Evolutionary conservation across 2,888 invertebrate species (phyloP).

Genomic region (Apamea monoglypha): DNA sequence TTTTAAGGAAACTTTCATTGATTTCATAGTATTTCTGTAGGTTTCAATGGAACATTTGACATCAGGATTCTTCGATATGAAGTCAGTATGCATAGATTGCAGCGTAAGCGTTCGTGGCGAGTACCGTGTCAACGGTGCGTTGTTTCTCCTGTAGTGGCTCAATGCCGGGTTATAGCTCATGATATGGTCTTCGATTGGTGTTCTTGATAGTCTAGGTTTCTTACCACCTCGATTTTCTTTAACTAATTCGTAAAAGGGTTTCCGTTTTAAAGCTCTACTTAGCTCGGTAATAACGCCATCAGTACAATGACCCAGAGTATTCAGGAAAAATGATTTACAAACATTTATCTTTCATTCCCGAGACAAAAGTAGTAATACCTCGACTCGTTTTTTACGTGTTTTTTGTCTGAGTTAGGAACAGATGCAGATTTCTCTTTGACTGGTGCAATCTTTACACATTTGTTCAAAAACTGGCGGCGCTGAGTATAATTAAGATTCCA

Average conservation of each 20-base stretch:
- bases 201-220: constrained; percentile 42
- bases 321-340: constrained; percentile 50
- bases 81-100: constrained; percentile 46
- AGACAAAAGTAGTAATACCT: constrained; percentile 38
- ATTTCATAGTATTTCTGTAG: constrained; percentile 44
- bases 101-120: constrained; percentile 45
- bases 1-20: constrained; percentile 41
- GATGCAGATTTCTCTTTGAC: constrained; percentile 40
- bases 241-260: constrained; percentile 30
- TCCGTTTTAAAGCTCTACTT: constrained; percentile 38
- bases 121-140: constrained; percentile 42
- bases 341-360: constrained; percentile 50
- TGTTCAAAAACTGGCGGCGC: constrained; percentile 44
- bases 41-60: constrained; percentile 35
- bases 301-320: constrained; percentile 27
- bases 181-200: constrained; percentile 45
- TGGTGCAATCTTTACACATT: constrained; percentile 30
- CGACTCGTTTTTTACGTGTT: constrained; percentile 36
- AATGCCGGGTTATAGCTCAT: constrained; percentile 41
- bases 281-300: constrained; percentile 43
- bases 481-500: constrained; percentile 44
- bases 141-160: constrained; percentile 48
- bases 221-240: constrained; percentile 51
- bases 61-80: constrained; percentile 44
- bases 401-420: constrained; percentile 37